Percentiles rank a stretch among this genome's conserved stretches.
Conservation (phyloP, 2,888 invertebrate species). For the Leptopilina syphax region DNA sequence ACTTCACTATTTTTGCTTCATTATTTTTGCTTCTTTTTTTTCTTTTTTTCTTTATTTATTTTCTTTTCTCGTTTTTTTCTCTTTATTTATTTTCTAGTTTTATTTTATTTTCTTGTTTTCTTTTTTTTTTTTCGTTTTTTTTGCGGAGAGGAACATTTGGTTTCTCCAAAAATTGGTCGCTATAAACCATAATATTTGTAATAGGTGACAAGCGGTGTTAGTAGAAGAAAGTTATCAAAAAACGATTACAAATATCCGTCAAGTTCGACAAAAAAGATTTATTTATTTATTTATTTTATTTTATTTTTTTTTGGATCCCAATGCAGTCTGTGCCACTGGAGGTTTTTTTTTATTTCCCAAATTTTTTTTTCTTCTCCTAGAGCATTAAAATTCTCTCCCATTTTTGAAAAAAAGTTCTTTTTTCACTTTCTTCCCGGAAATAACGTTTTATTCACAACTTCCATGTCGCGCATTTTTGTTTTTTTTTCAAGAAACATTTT, state of each 20-base stretch:
- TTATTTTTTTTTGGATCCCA: slow-evolving; percentile 45
- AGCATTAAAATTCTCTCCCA: background rate
- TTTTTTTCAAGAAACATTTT: no score
- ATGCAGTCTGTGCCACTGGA: slow-evolving; percentile 49
- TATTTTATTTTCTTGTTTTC: background rate
- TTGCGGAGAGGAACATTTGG: slow-evolving; percentile 43
- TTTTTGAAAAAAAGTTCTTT: slow-evolving; percentile 6
- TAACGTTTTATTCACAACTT: background rate
- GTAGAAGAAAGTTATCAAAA: slow-evolving; percentile 69
- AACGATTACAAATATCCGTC: slow-evolving; percentile 66
- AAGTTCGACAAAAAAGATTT: slow-evolving; percentile 54
- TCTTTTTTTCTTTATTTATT: background rate
- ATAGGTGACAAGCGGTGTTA: slow-evolving; percentile 63
- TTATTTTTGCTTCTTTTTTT: background rate
- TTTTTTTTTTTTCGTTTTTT: slow-evolving; percentile 31
- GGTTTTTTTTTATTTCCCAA: slow-evolving; percentile 42
- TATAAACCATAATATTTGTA: slow-evolving; percentile 57
- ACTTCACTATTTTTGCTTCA: no score
- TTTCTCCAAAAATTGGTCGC: slow-evolving; percentile 50
- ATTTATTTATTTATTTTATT: no score
- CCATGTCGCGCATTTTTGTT: no score
- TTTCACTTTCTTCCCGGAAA: slow-evolving; percentile 10
- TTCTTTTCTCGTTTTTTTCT: slow-evolving; percentile 25
- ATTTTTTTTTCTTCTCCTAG: slow-evolving; percentile 38
- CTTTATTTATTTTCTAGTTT: slow-evolving; percentile 5